Base-by-base conservation (phyloP, 2,797 vertebrate species). In the Bufotes viridis region DNA sequence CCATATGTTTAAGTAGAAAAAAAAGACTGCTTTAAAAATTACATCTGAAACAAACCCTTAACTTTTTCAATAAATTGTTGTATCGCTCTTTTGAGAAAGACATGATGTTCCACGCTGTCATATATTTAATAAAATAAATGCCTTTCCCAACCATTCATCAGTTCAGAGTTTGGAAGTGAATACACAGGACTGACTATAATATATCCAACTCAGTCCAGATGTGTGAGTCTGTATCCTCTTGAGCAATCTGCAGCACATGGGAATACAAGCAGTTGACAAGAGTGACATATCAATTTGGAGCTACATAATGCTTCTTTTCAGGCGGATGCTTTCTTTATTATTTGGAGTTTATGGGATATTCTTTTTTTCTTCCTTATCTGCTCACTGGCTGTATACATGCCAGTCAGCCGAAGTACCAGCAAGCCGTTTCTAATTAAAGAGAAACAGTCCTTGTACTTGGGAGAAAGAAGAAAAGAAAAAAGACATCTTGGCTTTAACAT, bases 271-370 rank as follows among this genome's bases (percentile, higher is more conserved):
- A 58, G 51, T 63, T 87, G 60, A 87, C 72, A 78, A 78, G 81
- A 78, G 60, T 87, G 87, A 87, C 87, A 87, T 69, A 26, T 87
- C 60, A 83, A 87, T 87, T 78, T 83, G 17, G 70, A 67, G 87
- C 87, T 83, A 87, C 61, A 83, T 78, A 87, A 87, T 78, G 75
- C 74, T 20, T 70, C 80, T 60, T 69, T 78, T 83, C 60, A 61
- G 60, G 26, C 12, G 74, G 55, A 55, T 67, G 51, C 78, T 70
- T 29, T 34, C 72, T 76, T 57, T 65, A 78, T 69, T 78, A 81
- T 83, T 76, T 63, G 24, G 22, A 29, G n/a, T 83, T 78, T 55
- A 83, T 42, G 53, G 13, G 49, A 15, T 83, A 49, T 60, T 75
- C 42, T 76, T 75, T 74, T 55, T 55, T 17, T 67, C 53, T 58